Base-by-base conservation (phyloP, 2,797 vertebrate species). In the Periophthalmus magnuspinnatus region DNA sequence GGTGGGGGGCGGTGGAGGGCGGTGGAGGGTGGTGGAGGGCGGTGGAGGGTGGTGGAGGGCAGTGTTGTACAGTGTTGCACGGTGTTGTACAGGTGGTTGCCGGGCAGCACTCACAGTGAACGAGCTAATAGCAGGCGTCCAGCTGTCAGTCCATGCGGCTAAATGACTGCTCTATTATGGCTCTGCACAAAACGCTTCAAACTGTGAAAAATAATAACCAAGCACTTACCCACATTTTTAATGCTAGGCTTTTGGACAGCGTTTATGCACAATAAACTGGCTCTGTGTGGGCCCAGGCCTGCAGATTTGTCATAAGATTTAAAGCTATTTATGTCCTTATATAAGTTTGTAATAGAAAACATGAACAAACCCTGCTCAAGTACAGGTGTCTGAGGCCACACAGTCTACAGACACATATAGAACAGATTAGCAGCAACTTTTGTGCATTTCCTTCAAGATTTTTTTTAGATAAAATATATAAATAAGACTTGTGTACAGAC, bases 201-300 rank as follows among this genome's bases (percentile, higher is more conserved):
- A 38, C 58, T 60, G 58, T 21, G 58, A 60, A 38, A 60, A n/a
- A 60, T 60, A 60, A 60, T 60, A 60, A 60, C 58, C 58, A 60
- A n/a, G 58, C 33, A 60, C 58, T 60, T 60, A 36, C 17, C 24
- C 28, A 60, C 58, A 21, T 36, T 38, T 58, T 36, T 60, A 60
- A 60, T 60, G 58, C 58, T 60, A 36, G 58, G 58, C 33, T 36
- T 36, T 36, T 38, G 58, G 58, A 60, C 58, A n/a, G 17, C 32
- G 5, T 60, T 58, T 38, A 60, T 60, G 58, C 33, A 60, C 32
- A 60, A 60, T 34, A 60, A 34, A 60, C 19, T 2, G 5, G 21
- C 8, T 58, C 32, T 67, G 19, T 70, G n/a, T 71, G 22, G 5
- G 56, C 28, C 28, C 24, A 14, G 17, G 33, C 28, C 41, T 32